Conservation (phyloP, 2,888 invertebrate genomes). For the Acleris sparsana region DNA sequence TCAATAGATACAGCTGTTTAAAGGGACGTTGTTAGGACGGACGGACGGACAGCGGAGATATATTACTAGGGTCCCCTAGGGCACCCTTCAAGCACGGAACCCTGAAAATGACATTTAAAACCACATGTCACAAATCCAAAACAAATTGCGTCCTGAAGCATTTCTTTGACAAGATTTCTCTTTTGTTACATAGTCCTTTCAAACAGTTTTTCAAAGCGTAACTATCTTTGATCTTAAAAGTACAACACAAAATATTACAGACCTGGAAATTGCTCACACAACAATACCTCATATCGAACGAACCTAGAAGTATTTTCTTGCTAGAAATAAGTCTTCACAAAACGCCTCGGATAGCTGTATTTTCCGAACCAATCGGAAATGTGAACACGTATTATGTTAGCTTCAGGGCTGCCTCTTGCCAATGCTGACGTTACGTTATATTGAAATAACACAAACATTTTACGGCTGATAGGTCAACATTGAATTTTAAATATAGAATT, state of each 20-base stretch:
- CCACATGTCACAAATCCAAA: too few species aligned
- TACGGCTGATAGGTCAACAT: not conserved
- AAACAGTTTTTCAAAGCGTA: too few species aligned
- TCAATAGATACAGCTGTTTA: too few species aligned
- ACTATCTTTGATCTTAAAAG: not conserved
- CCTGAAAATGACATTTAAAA: too few species aligned
- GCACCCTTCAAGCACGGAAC: too few species aligned
- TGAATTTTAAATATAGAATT: not conserved
- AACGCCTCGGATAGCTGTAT: conserved; percentile 28
- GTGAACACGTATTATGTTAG: conserved; percentile 33
- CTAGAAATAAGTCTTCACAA: conserved; percentile 27
- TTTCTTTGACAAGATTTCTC: not conserved
- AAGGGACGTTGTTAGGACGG: too few species aligned
- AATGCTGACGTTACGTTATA: conserved; percentile 17
- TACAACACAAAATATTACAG: conserved; percentile 8
- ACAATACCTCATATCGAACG: conserved; percentile 2
- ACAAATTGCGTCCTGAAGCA: not conserved
- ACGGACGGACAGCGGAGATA: too few species aligned
- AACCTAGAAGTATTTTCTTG: conserved; percentile 18
- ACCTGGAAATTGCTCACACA: not conserved
- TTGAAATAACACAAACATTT: conserved; percentile 2
- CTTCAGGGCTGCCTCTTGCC: conserved; percentile 17
- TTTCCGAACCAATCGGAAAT: conserved; percentile 30
- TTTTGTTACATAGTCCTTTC: too few species aligned
- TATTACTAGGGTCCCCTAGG: too few species aligned